Base-by-base conservation (phyloP, 2,888 invertebrate species). In the Hypomecis punctinalis region DNA sequence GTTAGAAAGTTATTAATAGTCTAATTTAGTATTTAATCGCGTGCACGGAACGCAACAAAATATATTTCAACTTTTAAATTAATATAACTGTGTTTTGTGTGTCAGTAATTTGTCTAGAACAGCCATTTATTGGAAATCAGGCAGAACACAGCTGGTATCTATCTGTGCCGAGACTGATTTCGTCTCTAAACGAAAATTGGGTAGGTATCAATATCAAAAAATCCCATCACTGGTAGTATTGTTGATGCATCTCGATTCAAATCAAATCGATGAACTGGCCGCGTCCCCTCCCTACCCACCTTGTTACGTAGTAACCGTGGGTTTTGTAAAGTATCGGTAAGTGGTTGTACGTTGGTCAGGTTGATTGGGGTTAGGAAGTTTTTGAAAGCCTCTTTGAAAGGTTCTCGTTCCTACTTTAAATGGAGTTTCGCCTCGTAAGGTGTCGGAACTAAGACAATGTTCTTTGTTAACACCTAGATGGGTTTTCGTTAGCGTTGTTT, bases 341-440 rank as follows among this genome's bases (percentile, higher is more conserved):
- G 71, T 67, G 71, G 67, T 63, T 55, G 69, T 70, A 63, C 68
- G 68, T 66, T 70, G 69, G 72, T 68, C 73, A 70, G 71, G 75
- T 73, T 73, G 74, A 74, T 75, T 72, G 75, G 68, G 71, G 67
- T 68, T 47, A 63, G 65, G 68, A 74, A 75, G 63, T 75, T 75
- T 75, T 69, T 66, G 67, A 72, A 72, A 69, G 68, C 70, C 60
- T 64, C 63, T 61, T 57, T 61, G 54, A 67, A 66, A 68, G 70
- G 68, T 70, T 61, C 55, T 56, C 61, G 59, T 49, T 61, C 57
- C 63, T 66, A 61, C 57, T 66, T 66, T 66, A 64, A 72, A 69
- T 70, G 66, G 69, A 65, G 68, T 70, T 70, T 61, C 59, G 67
- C 63, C 63, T 62, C 57, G 65, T 52, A 61, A 66, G 65, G 69